These are phyloP conservation scores for Drosophila anceps DNA, from an alignment of 2,888 invertebrate species.

Conservation along the genomic window DNA sequence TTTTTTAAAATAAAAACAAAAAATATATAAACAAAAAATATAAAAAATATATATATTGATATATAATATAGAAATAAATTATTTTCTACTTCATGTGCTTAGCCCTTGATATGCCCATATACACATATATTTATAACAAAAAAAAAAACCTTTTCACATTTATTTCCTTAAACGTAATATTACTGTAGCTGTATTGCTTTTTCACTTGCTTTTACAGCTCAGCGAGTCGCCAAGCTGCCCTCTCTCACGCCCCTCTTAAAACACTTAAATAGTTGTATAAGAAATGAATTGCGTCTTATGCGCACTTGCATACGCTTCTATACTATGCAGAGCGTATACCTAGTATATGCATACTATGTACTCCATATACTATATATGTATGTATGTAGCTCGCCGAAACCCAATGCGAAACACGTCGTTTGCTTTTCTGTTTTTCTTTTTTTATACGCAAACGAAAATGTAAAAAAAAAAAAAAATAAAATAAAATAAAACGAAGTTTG, in stretches of 20 bases:
- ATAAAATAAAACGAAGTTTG: constrained; percentile 65
- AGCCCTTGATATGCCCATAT: background rate
- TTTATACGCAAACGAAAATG: constrained; percentile 37
- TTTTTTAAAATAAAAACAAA: background rate
- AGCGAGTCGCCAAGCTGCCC: constrained; percentile 10
- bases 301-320: constrained; percentile 58
- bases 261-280: constrained; percentile 52
- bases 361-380: constrained; percentile 5
- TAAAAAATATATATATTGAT: no score
- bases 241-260: background rate
- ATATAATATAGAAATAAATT: background rate
- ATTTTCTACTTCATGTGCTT: background rate
- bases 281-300: constrained; percentile 72
- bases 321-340: background rate
- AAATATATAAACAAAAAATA: no score
- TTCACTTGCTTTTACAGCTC: constrained; percentile 15
- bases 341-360: constrained; percentile 10
- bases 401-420: constrained; percentile 66
- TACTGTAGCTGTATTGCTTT: constrained; percentile 13
- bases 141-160: constrained; percentile 7
- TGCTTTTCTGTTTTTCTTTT: no score
- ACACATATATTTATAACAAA: background rate
- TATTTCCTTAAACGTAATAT: constrained; percentile 44
- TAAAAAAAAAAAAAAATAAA: constrained; percentile 7
- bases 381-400: constrained; percentile 43